phyloP scores from a whole-genome alignment of 2,888 invertebrate species.

The Danaus chrysippus region DNA sequence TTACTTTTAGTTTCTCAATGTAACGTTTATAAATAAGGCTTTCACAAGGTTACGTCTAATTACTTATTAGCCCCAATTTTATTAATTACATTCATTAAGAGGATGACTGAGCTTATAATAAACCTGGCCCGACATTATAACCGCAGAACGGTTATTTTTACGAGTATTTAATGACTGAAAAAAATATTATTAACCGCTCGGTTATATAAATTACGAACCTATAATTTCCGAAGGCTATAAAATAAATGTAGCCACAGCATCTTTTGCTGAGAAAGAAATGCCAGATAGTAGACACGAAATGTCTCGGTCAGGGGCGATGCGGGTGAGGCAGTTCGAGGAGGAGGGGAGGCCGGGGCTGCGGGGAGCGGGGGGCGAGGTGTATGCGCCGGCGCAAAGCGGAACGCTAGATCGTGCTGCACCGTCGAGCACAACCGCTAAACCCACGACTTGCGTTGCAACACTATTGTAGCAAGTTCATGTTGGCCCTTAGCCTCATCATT shows the following conservation, averaged over 20 bases:
- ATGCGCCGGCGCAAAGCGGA: conserved; percentile 69
- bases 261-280: conserved; percentile 48
- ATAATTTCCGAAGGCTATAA: neutral
- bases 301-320: conserved; percentile 75
- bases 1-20: conserved; percentile 16
- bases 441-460: conserved; percentile 72
- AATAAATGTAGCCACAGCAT: conserved; percentile 1
- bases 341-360: conserved; percentile 27
- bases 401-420: conserved; percentile 78
- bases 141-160: conserved; percentile 6
- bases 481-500: conserved; percentile 25
- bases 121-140: neutral
- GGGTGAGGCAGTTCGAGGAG: conserved; percentile 37
- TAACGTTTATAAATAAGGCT: conserved; percentile 11
- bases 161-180: neutral
- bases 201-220: neutral
- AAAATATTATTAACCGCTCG: neutral
- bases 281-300: conserved; percentile 62
- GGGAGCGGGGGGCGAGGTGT: conserved; percentile 38
- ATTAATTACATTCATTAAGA: conserved; percentile 4
- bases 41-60: conserved; percentile 22
- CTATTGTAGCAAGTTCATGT: conserved; percentile 47
- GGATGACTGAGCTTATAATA: neutral
- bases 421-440: conserved; percentile 76
- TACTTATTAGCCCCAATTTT: conserved; percentile 15